Base-by-base conservation (phyloP, 2,113 vertebrate genomes). In the Aptenodytes patagonicus region DNA sequence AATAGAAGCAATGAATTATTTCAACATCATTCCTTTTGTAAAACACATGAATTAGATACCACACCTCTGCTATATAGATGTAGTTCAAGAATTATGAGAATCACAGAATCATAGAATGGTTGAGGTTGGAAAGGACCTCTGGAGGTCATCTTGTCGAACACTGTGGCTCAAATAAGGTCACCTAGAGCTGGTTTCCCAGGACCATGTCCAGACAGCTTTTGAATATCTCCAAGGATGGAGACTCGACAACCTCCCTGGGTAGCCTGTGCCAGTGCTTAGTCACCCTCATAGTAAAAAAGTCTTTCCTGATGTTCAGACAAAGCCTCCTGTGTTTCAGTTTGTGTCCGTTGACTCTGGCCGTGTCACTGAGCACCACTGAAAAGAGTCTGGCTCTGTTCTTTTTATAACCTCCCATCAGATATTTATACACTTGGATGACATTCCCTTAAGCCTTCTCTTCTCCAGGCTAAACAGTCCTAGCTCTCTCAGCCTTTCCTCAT, bases 111-210 rank as follows among this genome's bases (percentile, higher is more conserved):
- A 47, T 14, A 49, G 38, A 34, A 42, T 19, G 8, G 2, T 32
- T 86, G 75, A 80, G 3, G 11, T 65, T 61, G 25, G 79, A 89
- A 79, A 15, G 17, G 0, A 2, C 5, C 9, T 64, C 24, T 47
- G 28, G 13, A 65, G 5, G 9, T 70, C 11, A 38, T 28, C 24
- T 77, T 65, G 25, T 75, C 20, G 52, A 79, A 13, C 5, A 40
- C 2, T 0, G 0, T 6, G 2, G 15, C 21, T 85, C 42, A 85
- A 3, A 10, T 13, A 52, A 4, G 17, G 17, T 26, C 49, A 69
- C 12, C 10, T 44, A 57, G 11, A 82, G 19, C 18, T 44, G 13
- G 6, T 70, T 87, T 42, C 24, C 34, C 64, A 70, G 17, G 34
- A 64, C 15, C 5, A 20, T 3, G 6, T 32, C 11, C 29, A 32